Conservation (phyloP, 2,888 invertebrate genomes). For the Sussaba pulchella region DNA sequence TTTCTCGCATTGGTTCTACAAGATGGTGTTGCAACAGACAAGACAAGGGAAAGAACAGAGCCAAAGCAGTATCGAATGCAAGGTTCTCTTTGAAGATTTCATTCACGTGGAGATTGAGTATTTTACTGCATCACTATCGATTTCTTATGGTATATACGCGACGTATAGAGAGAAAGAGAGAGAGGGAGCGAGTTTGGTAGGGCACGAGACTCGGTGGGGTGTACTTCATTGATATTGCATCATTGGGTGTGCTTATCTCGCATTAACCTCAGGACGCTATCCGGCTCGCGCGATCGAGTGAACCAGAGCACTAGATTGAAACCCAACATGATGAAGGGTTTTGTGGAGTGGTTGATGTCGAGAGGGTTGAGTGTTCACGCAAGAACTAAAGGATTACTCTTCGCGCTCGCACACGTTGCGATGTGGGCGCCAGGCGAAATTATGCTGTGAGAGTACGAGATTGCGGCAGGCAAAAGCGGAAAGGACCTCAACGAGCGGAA, state of each 20-base stretch:
- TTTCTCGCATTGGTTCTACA: not conserved
- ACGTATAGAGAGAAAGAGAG: too few relatives aligned
- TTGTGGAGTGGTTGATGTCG: not conserved
- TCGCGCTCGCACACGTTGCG: not conserved
- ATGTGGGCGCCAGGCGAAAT: constrained; percentile 35
- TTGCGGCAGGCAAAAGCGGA: constrained; percentile 27
- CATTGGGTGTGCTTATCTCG: too few relatives aligned
- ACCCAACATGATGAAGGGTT: constrained; percentile 5
- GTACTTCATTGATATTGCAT: too few relatives aligned
- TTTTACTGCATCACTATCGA: too few relatives aligned
- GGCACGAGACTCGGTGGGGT: too few relatives aligned
- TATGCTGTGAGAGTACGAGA: constrained; percentile 39
- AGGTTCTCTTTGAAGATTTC: too few relatives aligned
- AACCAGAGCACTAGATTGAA: constrained; percentile 31
- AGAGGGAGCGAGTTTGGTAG: too few relatives aligned
- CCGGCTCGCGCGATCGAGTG: constrained; percentile 11
- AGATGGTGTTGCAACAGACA: not conserved
- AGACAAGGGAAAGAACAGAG: not conserved
- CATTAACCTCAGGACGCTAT: not conserved
- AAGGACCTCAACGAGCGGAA: constrained; percentile 22
- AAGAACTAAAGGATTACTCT: constrained; percentile 21
- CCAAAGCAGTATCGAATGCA: too few relatives aligned
- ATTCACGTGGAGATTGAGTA: too few relatives aligned
- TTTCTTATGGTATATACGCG: too few relatives aligned
- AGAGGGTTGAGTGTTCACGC: constrained; percentile 1